These are phyloP conservation scores for Callitettix versicolor DNA, from an alignment of 1,140 invertebrate species.

Conservation along the genomic window DNA sequence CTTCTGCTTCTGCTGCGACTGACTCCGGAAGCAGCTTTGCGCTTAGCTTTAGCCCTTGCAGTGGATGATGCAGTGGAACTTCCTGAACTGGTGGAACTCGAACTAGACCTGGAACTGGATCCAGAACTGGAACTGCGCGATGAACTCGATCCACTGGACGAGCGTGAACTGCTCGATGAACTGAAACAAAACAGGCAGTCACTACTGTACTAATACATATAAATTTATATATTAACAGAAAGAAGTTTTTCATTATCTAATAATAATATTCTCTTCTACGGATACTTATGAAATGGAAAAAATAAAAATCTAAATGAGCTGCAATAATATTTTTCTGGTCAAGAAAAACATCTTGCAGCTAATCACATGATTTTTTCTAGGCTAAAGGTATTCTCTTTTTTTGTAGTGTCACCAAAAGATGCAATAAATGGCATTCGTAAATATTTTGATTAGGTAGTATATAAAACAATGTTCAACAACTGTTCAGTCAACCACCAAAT, in stretches of 20 bases:
- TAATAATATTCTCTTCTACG: too few relatives aligned
- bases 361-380: not conserved
- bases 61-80: slow-evolving; percentile 42
- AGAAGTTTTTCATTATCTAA: not conserved
- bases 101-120: slow-evolving; percentile 51
- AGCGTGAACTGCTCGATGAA: slow-evolving; percentile 59
- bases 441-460: too few relatives aligned
- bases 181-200: slow-evolving; percentile 32
- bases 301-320: not conserved
- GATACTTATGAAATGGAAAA: not conserved
- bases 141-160: slow-evolving; percentile 43
- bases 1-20: slow-evolving; percentile 39
- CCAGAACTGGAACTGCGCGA: slow-evolving; percentile 54
- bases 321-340: not conserved
- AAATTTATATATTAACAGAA: not conserved
- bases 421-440: too few relatives aligned
- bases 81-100: slow-evolving; percentile 52
- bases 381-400: too few relatives aligned
- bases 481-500: too few relatives aligned
- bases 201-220: not conserved
- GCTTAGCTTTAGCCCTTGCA: slow-evolving; percentile 45
- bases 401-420: too few relatives aligned
- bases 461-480: too few relatives aligned
- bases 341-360: too few relatives aligned
- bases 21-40: slow-evolving; percentile 36